phyloP scores from a whole-genome alignment of 2,888 invertebrate species.

The Ferrisia virgata region DNA sequence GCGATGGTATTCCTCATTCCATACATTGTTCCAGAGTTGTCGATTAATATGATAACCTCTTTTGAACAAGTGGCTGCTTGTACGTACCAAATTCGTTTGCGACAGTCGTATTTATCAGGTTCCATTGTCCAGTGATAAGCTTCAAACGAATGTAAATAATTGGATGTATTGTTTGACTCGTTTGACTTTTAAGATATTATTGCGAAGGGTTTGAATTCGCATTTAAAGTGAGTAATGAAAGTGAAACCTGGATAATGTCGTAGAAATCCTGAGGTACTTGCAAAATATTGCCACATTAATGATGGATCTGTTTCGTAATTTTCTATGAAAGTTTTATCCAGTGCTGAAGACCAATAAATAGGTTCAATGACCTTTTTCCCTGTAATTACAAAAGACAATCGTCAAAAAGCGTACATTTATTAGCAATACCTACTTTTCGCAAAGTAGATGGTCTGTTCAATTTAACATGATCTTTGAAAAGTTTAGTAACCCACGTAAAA shows the following conservation, averaged over 20 bases:
- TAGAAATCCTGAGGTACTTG: slow-evolving; percentile 87
- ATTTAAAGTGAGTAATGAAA: no score
- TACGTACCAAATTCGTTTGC: slow-evolving; percentile 92
- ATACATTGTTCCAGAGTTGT: slow-evolving; percentile 95
- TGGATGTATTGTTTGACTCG: no score
- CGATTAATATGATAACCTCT: slow-evolving; percentile 91
- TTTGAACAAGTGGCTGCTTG: slow-evolving; percentile 98
- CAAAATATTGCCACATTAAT: slow-evolving; percentile 96
- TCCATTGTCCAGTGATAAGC: slow-evolving; percentile 47
- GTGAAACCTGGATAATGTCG: slow-evolving; percentile 79
- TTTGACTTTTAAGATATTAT: no score
- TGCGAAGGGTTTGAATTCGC: no score
- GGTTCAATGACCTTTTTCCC: slow-evolving; percentile 60
- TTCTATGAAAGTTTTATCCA: slow-evolving; percentile 77
- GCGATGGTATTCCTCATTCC: slow-evolving; percentile 74
- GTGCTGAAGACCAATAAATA: slow-evolving; percentile 85
- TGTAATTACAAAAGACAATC: not conserved
- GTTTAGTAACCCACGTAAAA: no score
- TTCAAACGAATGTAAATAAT: no score
- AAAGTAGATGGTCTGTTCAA: no score
- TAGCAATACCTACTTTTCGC: not conserved
- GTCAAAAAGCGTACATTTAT: no score
- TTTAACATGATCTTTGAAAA: no score
- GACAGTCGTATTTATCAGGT: slow-evolving; percentile 66
- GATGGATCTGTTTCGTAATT: slow-evolving; percentile 88